phyloP scores from a whole-genome alignment of 2,113 vertebrate species.

The Bothrops jararaca region DNA sequence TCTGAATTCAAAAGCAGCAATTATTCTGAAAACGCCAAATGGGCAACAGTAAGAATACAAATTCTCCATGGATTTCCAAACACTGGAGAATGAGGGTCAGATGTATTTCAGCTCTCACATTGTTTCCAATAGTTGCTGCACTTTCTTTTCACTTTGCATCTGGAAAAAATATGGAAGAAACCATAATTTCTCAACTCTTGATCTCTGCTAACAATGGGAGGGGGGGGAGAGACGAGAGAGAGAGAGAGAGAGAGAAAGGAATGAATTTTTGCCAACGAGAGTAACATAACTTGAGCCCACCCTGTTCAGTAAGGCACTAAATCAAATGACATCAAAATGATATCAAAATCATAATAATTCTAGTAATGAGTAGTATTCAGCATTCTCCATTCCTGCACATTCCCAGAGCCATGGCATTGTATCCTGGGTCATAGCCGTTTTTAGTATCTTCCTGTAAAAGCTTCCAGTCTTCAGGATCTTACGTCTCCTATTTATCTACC shows the following conservation, averaged over 20 bases:
- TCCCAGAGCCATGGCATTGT: background rate
- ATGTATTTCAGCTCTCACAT: background rate
- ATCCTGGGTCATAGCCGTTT: background rate
- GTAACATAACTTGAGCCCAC: background rate
- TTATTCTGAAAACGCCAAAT: background rate
- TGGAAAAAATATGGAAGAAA: background rate
- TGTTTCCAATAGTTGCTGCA: background rate
- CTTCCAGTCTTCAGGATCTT: background rate
- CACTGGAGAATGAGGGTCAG: background rate
- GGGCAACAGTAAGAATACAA: background rate
- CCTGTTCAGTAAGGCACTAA: background rate
- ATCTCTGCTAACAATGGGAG: background rate
- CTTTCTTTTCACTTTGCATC: background rate
- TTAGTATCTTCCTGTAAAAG: background rate
- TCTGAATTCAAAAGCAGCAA: background rate
- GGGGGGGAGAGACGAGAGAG: accelerated
- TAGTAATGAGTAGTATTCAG: background rate
- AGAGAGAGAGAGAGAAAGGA: background rate
- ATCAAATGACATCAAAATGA: no score
- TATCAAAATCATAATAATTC: background rate
- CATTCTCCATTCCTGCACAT: background rate
- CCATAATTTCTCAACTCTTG: background rate
- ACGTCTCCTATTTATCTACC: background rate
- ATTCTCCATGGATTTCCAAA: background rate
- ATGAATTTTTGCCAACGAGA: background rate